Evolutionary conservation across 2,797 vertebrate genomes (phyloP), one percentile per base, ranked within the genome.

Genomic region (Anniella stebbinsi): DNA sequence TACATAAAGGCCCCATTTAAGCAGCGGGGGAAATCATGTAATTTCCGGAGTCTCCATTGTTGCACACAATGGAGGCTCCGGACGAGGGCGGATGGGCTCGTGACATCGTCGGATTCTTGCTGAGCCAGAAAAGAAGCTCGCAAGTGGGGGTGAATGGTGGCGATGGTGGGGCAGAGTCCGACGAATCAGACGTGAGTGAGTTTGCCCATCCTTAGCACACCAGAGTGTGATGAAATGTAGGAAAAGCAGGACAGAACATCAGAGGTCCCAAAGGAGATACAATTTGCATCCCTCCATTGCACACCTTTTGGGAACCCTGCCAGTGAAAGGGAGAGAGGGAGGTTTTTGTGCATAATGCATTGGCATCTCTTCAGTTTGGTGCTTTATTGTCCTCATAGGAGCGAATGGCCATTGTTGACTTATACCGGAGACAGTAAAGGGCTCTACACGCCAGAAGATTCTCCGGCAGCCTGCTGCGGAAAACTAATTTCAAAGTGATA

Each of bases 401-500:
- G 13, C 63, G 72, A 41, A n/a, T 85, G 73, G 17, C 41, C 67
- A 48, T 48, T 23, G 28, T 41, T 60, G 15, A 30, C 30, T 57
- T 89, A 33, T 25, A 25, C 10, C 4, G 12, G 1, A 86, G 15
- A 51, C 73, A 25, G n/a, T n/a, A 13, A 88, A 63, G 30, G 6
- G 30, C 0, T n/a, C n/a, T 63, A 6, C 18, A 81, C 60, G 76
- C 36, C 25, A 36, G 38, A 63, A 57, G 54, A 25, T 23, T n/a
- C n/a, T 92, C 66, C 92, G 60, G 88, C 78, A 10, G 66, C 0
- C 28, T 4, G 10, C 83, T 69, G 1, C 63, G 84, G 69, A 92
- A 84, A 57, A 84, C 48, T 91, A 18, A 60, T 88, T 89, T 84
- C 38, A 84, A 90, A 75, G 38, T 80, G 1, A 78, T 92, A 91